Evolutionary conservation across 2,113 vertebrate species (phyloP).

Genomic region (Baryphthengus martii): DNA sequence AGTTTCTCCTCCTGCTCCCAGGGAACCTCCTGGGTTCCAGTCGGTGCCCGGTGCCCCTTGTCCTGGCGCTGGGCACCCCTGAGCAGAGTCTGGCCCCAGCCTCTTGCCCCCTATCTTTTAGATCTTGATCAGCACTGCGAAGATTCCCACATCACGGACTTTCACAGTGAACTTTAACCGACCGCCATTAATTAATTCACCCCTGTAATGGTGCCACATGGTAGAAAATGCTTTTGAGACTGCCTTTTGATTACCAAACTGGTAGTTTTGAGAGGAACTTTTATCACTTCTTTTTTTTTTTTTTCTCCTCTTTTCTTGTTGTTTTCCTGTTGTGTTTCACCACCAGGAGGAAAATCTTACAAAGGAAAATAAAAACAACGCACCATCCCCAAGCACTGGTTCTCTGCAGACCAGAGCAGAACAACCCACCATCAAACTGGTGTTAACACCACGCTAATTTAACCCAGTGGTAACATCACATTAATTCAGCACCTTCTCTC

Average conservation of each 20-base stretch:
- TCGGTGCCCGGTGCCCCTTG: no score
- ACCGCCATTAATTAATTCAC: rapidly evolving
- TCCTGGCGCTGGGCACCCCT: no score
- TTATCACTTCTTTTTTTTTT: rapidly evolving
- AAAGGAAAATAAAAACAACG: rapidly evolving
- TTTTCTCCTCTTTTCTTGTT: no score
- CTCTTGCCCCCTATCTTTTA: no score
- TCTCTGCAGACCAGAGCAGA: neutral
- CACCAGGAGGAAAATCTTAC: neutral
- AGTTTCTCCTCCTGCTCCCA: no score
- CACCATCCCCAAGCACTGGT: rapidly evolving
- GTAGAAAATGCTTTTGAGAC: neutral
- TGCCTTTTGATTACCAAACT: neutral
- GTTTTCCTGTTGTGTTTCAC: neutral
- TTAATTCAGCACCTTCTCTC: neutral
- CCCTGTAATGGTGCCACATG: neutral
- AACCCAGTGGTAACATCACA: neutral
- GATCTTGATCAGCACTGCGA: no score
- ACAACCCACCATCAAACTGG: rapidly evolving
- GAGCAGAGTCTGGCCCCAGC: no score
- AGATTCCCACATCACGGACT: no score
- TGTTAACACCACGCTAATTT: neutral
- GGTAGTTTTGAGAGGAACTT: neutral
- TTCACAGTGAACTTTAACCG: neutral
- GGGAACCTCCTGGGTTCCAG: no score